Conservation (phyloP, 23 tunicate species). For the Styela plicata region DNA sequence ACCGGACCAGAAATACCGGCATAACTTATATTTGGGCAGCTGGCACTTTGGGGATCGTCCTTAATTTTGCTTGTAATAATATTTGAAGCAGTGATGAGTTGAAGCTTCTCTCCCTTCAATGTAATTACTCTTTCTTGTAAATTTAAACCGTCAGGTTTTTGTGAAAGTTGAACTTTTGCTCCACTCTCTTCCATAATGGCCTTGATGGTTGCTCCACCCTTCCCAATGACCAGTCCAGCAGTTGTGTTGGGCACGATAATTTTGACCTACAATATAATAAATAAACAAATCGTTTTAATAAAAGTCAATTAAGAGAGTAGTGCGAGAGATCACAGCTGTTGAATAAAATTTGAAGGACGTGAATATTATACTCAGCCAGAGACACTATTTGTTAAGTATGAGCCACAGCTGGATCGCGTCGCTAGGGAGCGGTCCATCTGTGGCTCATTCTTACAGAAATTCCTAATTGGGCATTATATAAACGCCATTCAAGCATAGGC, state of each 20-base stretch:
- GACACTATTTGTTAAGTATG: no score
- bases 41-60: slow-evolving; percentile 91
- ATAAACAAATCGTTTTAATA: background rate
- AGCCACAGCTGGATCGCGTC: no score
- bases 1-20: slow-evolving; percentile 75
- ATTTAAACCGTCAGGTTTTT: slow-evolving; percentile 84
- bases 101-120: slow-evolving; percentile 85
- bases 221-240: slow-evolving; percentile 95
- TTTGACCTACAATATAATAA: slow-evolving; percentile 55
- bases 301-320: no score
- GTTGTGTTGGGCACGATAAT: slow-evolving; percentile 97
- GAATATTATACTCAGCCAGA: no score
- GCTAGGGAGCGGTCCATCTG: no score
- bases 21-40: slow-evolving; percentile 90
- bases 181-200: slow-evolving; percentile 92
- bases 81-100: slow-evolving; percentile 70
- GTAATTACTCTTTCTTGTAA: slow-evolving; percentile 92
- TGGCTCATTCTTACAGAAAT: no score
- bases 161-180: slow-evolving; percentile 88
- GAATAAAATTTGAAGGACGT: no score
- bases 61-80: slow-evolving; percentile 88
- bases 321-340: no score
- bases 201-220: slow-evolving; percentile 87
- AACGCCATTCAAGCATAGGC: no score
- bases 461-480: no score